Percentiles rank a stretch among this genome's conserved stretches.
Evolutionary conservation across 2,113 vertebrate species (phyloP).

Genomic region (Excalfactoria chinensis): DNA sequence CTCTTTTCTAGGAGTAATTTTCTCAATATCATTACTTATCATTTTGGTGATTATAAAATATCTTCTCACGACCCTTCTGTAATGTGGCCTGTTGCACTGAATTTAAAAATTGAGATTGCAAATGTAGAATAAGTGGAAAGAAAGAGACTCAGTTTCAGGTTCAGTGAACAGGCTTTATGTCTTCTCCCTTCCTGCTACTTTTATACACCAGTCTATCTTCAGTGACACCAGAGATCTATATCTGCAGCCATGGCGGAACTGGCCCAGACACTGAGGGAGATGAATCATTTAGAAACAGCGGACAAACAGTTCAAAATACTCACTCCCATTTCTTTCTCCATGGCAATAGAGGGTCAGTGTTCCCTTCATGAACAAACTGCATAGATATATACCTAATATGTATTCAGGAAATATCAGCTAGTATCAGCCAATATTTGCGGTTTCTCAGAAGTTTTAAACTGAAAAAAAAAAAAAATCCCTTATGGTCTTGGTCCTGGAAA

Average conservation of each 20-base stretch:
- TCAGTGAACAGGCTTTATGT: constrained; percentile 27
- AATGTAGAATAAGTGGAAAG: constrained; percentile 21
- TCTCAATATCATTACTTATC: constrained; percentile 48
- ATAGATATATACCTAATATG: not conserved
- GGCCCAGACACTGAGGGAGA: not conserved
- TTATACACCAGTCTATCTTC: not conserved
- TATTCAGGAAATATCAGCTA: constrained; percentile 26
- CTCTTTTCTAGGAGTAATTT: constrained; percentile 50
- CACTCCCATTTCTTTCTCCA: not conserved
- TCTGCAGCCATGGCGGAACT: not conserved
- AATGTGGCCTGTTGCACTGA: constrained; percentile 22
- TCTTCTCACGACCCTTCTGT: constrained; percentile 25
- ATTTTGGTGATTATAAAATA: constrained; percentile 40
- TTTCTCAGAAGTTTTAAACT: constrained; percentile 4
- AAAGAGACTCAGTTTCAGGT: constrained; percentile 14
- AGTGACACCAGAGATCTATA: not conserved
- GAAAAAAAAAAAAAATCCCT: not conserved
- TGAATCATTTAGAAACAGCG: constrained; percentile 14
- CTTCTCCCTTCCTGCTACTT: not conserved
- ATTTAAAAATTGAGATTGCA: constrained; percentile 53
- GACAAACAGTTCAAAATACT: not conserved
- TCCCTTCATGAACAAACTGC: constrained; percentile 8
- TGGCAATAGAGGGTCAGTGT: not conserved
- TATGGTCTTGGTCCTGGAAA: not conserved
- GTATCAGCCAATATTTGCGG: constrained; percentile 19